Conservation (phyloP, 2,888 invertebrate genomes). For the Plagiodera versicolora region DNA sequence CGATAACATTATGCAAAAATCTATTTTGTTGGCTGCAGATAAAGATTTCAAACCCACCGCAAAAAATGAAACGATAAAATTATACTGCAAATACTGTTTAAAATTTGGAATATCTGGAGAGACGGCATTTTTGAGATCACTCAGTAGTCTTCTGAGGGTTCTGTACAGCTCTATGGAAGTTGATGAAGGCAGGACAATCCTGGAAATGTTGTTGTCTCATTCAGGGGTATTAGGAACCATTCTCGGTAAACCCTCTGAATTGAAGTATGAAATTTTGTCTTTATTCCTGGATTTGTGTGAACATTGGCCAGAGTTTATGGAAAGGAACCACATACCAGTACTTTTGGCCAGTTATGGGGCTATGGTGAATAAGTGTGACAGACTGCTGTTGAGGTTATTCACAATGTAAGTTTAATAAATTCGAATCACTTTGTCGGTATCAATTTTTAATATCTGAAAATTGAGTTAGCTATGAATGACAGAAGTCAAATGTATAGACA, state of each 20-base stretch:
- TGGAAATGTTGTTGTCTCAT: conserved; percentile 76
- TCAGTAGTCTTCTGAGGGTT: conserved; percentile 61
- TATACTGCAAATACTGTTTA: conserved; percentile 66
- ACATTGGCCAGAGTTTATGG: conserved; percentile 67
- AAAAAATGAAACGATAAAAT: conserved; percentile 60
- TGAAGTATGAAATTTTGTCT: conserved; percentile 59
- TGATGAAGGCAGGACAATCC: conserved; percentile 59
- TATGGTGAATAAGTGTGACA: conserved; percentile 69
- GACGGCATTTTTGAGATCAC: conserved; percentile 49
- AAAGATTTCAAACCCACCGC: conserved; percentile 29
- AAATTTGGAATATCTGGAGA: conserved; percentile 62
- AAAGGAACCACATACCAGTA: conserved; percentile 71
- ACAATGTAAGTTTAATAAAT: conserved; percentile 60
- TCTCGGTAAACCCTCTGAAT: conserved; percentile 58
- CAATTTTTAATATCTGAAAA: no score
- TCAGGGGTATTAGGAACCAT: conserved; percentile 75
- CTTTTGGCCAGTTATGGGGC: conserved; percentile 79
- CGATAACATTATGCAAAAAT: conserved; percentile 30
- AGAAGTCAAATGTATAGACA: no score
- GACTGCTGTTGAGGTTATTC: conserved; percentile 69
- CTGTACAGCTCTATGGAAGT: conserved; percentile 57
- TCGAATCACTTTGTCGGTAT: no score
- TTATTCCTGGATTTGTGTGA: conserved; percentile 66
- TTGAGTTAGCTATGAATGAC: no score
- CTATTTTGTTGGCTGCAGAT: conserved; percentile 19